Evolutionary conservation across 1,140 invertebrate species (phyloP), one percentile per base, ranked within the genome.

Genomic region (Zelostemma sp.): DNA sequence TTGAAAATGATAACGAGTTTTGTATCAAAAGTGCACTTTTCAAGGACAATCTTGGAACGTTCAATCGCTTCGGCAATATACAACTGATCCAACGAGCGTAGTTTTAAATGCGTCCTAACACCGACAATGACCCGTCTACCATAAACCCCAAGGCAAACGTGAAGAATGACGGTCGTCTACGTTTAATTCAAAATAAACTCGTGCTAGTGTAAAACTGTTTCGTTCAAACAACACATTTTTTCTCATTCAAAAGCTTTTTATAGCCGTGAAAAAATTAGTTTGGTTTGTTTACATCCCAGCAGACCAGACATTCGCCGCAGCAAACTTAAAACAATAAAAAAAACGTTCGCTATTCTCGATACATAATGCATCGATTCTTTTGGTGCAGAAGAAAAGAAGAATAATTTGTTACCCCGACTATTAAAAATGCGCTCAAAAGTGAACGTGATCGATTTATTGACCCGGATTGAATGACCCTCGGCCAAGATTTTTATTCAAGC

Each of bases 61-160:
- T 55, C 67, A 61, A 33, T 69, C 60, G 59, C 46, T 67, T 63
- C 68, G 51, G 35, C 57, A 67, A 70, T 40, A 59, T 46, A 60
- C 60, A 55, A 70, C 68, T 70, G 57, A 65, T 68, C 64, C 60
- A 64, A 55, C 53, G 46, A n/a, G 58, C 49, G 60, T 56, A 63
- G 33, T 72, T 67, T 73, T 60, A 61, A 68, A 57, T 61, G 57
- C 67, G 62, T 67, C 62, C 62, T 73, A 69, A 64, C 58, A 46
- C 67, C 72, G 72, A 74, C 72, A 74, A 74, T 74, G 72, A 74
- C 67, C 67, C 33, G 64, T 62, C 72, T 70, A 68, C 72, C 67
- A 65, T 70, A 74, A 74, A 74, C 53, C 61, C 64, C 72, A 74
- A 74, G 72, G 72, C 64, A 55, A 74, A 47, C 43, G 43, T 58